Base-by-base conservation (phyloP, 1,140 invertebrate species). In the Oncopeltus fasciatus region DNA sequence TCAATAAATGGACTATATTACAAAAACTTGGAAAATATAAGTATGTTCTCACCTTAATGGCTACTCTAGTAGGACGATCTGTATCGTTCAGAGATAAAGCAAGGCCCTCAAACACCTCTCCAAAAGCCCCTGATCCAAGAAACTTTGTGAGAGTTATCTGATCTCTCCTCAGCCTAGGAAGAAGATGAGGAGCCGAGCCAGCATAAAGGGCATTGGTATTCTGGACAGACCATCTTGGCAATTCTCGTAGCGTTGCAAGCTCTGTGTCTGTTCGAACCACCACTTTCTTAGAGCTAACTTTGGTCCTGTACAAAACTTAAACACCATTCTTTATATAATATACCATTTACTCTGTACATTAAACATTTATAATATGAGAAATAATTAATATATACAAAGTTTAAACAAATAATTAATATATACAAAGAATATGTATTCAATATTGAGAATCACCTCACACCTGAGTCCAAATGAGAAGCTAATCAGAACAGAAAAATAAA, bases 121-220 rank as follows among this genome's bases (percentile, higher is more conserved):
- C 95, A 72, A 98, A 98, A n/a, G 92, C 92, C 1, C 95, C 95
- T 64, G 88, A 92, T 0, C 94, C 95, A 43, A 98, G 75, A 70
- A 94, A 92, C 72, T 92, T 91, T 0, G 83, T 86, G 1, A 93
- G 72, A 0, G 83, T 87, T 44, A 98, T 87, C 69, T 87, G 83
- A 28, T 77, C 74, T 33, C 75, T 78, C 28, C 82, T 79, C 56
- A 96, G 88, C 70, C 90, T 89, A 0, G 90, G 90, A n/a, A 95
- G 72, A 0, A 65, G 64, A 20, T 61, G 53, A 61, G 65, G 56
- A 21, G 64, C 57, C 12, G 63, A 44, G 29, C 65, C 74, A 14
- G 80, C 82, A 68, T 95, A 94, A 1, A 93, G 74, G 12, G 86
- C 83, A 72, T 93, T 92, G 9, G 79, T 85, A 26, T 87, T 86